phyloP scores from a whole-genome alignment of 1,140 invertebrate species.

The Lepidostoma basale region DNA sequence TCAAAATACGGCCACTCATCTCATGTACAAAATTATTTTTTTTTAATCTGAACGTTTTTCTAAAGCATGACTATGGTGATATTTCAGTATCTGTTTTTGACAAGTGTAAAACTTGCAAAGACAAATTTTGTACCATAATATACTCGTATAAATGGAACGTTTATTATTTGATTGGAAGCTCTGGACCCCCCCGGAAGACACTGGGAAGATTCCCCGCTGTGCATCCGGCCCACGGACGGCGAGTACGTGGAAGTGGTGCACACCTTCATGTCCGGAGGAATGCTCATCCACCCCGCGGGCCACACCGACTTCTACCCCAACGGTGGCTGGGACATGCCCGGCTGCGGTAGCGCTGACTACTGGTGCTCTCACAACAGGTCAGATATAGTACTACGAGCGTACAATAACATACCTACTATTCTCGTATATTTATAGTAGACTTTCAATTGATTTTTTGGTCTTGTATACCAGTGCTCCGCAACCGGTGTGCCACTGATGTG shows the following conservation, averaged over 20 bases:
- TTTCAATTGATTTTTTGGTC: no score
- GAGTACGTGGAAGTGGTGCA: constrained; percentile 69
- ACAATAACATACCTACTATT: no score
- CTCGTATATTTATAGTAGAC: no score
- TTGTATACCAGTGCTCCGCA: no score
- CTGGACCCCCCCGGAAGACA: constrained; percentile 68
- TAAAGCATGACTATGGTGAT: no score
- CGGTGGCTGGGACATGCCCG: constrained; percentile 68
- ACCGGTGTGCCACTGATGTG: no score
- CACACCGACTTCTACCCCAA: constrained; percentile 75
- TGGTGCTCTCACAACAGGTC: constrained; percentile 50
- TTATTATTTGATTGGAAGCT: constrained; percentile 52
- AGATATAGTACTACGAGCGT: no score
- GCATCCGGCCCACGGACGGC: constrained; percentile 50
- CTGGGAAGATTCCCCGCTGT: constrained; percentile 50
- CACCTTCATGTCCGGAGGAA: constrained; percentile 49
- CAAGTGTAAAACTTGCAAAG: no score
- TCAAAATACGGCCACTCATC: no score
- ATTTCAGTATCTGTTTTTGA: no score
- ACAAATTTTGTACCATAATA: background rate
- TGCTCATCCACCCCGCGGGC: background rate
- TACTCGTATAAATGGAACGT: background rate
- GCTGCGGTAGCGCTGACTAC: constrained; percentile 59
- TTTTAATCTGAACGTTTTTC: no score
- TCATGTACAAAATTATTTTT: no score